A percentile compares a stretch with the other conserved stretches of the same genome.
Evolutionary conservation across 2,113 vertebrate genomes (phyloP).

Genomic region (Morphnarchus princeps): DNA sequence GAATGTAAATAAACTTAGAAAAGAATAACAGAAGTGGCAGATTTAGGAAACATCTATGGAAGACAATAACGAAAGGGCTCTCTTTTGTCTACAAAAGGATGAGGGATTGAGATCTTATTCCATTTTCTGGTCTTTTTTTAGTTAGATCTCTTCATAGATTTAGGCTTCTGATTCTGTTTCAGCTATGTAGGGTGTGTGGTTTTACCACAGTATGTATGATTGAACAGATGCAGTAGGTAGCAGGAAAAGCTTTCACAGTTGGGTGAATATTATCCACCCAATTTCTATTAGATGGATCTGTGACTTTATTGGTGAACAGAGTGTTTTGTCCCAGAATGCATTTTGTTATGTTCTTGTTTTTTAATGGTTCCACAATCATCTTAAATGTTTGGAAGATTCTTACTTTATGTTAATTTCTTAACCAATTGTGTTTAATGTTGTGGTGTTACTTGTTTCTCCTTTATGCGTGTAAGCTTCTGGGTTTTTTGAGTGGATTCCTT

Average conservation of each 20-base stretch:
- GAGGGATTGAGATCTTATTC: background rate
- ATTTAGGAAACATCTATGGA: background rate
- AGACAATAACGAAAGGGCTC: background rate
- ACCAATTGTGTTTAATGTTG: background rate
- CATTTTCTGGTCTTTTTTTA: background rate
- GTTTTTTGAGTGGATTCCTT: background rate
- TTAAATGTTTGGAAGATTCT: background rate
- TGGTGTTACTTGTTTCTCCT: background rate
- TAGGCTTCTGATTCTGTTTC: background rate
- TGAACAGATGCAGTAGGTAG: background rate
- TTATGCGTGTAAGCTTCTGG: background rate
- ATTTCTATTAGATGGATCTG: background rate
- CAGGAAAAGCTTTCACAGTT: background rate
- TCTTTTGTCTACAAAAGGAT: background rate
- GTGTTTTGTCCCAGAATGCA: background rate
- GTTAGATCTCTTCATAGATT: background rate
- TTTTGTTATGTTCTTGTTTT: background rate
- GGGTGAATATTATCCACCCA: background rate
- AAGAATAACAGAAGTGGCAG: accelerated
- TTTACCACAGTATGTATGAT: background rate
- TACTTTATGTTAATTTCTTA: background rate
- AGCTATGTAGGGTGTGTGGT: background rate
- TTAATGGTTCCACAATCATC: background rate
- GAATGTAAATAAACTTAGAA: background rate
- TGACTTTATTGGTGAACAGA: background rate